Evolutionary conservation across 2,113 vertebrate species (phyloP), one percentile per base, ranked within the genome.

Genomic region (Acrocephalus kingi): DNA sequence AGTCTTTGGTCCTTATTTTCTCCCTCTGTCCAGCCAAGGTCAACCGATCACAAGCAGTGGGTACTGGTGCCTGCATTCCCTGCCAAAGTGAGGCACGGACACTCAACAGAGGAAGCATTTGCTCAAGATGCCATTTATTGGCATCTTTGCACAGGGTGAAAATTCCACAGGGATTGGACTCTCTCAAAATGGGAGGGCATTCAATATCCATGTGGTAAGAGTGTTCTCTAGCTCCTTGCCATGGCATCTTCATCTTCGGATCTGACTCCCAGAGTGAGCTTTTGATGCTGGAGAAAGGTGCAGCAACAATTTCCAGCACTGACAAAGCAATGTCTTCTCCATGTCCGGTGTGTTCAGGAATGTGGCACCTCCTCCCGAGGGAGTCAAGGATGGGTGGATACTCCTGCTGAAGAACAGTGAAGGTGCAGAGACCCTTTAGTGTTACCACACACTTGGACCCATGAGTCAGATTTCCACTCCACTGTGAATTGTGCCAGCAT

Each of bases 201-300:
- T 45, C 28, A 25, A 23, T 46, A 5, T 46, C 17, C 15, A 15
- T 17, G 20, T 41, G 46, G 28, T 10, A 52, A 75, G 10, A 19
- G 13, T 6, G 24, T 7, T 39, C 46, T 61, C 28, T 41, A 14
- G 19, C 11, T 68, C 33, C 30, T 68, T n/a, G 39, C 46, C 39
- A 67, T 0, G 0, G 9, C 11, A 28, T 39, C 54, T 54, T 67
- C 39, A 45, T 9, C 39, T 46, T 75, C 0, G 0, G 20, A 24
- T 39, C 33, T 17, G 23, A 54, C 23, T n/a, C 28, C 19, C n/a
- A 39, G 61, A 61, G 28, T n/a, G 9, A 31, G 20, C 15, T 73
- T 46, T 46, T n/a, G 13, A 9, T 54, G 28, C 24, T 3, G 6
- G 13, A 37, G 28, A 39, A 25, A 18, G 5, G n/a, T 35, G 71